A percentile compares a stretch with the other conserved stretches of the same genome.
Conservation (phyloP, 2,113 vertebrate genomes). For the Cynoglossus semilaevis region DNA sequence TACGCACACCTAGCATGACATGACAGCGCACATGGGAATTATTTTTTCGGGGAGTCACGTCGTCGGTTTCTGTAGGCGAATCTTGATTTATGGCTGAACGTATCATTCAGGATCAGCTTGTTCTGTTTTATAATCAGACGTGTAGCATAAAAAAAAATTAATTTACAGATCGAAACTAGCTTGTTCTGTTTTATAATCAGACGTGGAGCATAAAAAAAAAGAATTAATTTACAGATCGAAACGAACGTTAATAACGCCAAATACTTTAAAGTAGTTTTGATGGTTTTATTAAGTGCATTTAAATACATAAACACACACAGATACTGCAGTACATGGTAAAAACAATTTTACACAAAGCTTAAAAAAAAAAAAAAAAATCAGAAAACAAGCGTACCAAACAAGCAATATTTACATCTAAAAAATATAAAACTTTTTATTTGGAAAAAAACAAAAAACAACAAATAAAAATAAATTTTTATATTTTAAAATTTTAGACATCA, state of each 20-base stretch:
- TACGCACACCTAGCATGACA: slow-evolving; percentile 15
- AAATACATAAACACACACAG: slow-evolving; percentile 74
- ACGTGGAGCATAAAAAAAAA: no score
- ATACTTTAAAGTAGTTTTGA: slow-evolving; percentile 37
- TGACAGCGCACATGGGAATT: slow-evolving; percentile 1
- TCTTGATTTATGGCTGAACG: slow-evolving; percentile 9
- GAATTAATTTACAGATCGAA: no score
- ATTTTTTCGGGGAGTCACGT: slow-evolving; percentile 1
- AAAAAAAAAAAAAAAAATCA: slow-evolving; percentile 51
- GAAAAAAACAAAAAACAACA: slow-evolving; percentile 43
- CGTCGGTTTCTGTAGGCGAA: background rate
- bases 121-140: no score
- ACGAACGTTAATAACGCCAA: no score
- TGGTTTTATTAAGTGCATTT: slow-evolving; percentile 79
- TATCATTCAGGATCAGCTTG: no score
- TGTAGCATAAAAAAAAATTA: no score
- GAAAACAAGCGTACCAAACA: slow-evolving; percentile 64
- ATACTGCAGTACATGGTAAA: slow-evolving; percentile 53
- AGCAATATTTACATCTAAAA: slow-evolving; percentile 76
- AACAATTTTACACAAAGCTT: slow-evolving; percentile 65
- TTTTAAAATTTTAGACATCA: slow-evolving; percentile 30
- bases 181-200: no score
- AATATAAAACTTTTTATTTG: slow-evolving; percentile 72
- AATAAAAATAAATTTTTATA: slow-evolving; percentile 57
- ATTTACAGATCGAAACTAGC: no score